phyloP scores from a whole-genome alignment of 2,888 invertebrate genomes.

The Blastobasis lacticolella region DNA sequence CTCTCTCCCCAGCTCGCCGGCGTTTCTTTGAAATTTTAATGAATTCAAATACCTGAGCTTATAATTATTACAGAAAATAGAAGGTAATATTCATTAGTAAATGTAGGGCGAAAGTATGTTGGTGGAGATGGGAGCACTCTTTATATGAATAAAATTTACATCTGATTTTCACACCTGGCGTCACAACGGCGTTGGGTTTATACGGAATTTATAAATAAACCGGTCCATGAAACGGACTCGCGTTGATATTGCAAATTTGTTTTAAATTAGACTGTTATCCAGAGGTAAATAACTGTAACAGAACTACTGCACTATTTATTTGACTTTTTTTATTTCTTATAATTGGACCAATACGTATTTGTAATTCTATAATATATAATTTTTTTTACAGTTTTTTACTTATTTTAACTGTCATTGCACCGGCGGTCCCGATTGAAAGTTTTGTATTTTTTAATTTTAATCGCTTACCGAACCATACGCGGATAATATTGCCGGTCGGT shows the following conservation, averaged over 20 bases:
- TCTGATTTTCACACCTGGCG: slow-evolving; percentile 9
- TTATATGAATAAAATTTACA: slow-evolving; percentile 16
- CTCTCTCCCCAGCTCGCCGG: neutral
- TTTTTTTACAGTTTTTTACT: neutral
- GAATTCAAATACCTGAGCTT: neutral
- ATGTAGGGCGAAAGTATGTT: slow-evolving; percentile 4
- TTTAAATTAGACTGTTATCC: neutral
- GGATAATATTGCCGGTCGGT: no score
- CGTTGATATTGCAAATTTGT: neutral
- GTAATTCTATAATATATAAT: neutral
- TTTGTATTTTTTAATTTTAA: no score
- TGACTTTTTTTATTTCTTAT: no score
- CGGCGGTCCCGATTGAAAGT: no score
- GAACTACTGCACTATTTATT: no score
- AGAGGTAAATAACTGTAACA: neutral
- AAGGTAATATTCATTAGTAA: slow-evolving; percentile 9
- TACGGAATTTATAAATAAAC: slow-evolving; percentile 7
- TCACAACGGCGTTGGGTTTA: slow-evolving; percentile 1
- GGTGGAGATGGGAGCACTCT: slow-evolving; percentile 6
- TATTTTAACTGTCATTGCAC: neutral
- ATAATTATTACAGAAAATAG: slow-evolving; percentile 4
- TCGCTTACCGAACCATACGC: no score
- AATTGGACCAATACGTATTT: no score
- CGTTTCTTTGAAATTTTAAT: slow-evolving; percentile 5
- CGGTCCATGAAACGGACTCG: slow-evolving; percentile 1